Base-by-base conservation (phyloP, 2,888 invertebrate genomes). In the Lucinisca nassula region DNA sequence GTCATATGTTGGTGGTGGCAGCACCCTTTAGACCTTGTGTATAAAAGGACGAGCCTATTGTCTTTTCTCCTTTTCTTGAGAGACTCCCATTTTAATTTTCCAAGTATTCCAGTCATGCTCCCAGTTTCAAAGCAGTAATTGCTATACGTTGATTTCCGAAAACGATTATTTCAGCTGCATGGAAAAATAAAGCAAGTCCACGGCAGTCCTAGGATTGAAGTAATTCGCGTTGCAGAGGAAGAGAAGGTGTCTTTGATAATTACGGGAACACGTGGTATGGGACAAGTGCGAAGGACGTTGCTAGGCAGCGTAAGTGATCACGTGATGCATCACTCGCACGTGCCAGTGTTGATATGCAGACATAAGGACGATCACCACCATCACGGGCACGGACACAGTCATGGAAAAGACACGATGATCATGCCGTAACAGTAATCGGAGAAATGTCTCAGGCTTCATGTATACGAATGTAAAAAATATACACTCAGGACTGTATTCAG, bases 261-360 rank as follows among this genome's bases (percentile, higher is more conserved):
- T 14, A 88, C 84, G 35, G 90, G 90, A n/a, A 86, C 87, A 73
- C 83, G 87, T 74, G 88, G 91, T 45, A 89, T 89, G 89, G 91
- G 91, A 8, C 86, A 76, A n/a, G 73, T 92, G 38, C 77, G 82
- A 37, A 85, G 91, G 14, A 92, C 91, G 24, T 82, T 92, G 21
- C 78, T 92, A 17, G 91, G 91, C 84, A 92, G 91, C 81, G 89
- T 92, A 45, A 92, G 91, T 78, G 91, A 92, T 79, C 90, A 92
- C 85, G 88, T 92, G 84, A 77, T 92, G 21, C 91, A 92, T 51
- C 91, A 92, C 77, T 89, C 91, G 2, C 89, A 88, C 73, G 90
- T 90, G 76, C 91, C 91, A 27, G 90, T 92, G 21, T 76, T 92
- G 58, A 84, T 92, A 49, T 92, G 91, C 49, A 84, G 90, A 35